Conservation (phyloP, 2,797 vertebrate genomes). For the Kryptopterus vitreolus region DNA sequence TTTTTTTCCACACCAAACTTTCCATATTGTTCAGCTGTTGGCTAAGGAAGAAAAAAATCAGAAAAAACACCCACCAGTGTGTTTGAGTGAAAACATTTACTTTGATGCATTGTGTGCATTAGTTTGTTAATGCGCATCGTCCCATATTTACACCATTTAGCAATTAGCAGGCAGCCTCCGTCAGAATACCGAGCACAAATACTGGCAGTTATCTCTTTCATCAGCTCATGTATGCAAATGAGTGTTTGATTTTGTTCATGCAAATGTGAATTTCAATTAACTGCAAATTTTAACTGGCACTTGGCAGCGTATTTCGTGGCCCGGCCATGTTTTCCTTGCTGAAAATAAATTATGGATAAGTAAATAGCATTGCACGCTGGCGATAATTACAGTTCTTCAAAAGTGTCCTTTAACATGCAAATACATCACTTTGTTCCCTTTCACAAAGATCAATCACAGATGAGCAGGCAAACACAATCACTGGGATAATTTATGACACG, state of each 20-base stretch:
- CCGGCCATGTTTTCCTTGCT: constrained; percentile 72
- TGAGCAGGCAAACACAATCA: constrained; percentile 77
- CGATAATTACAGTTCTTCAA: constrained; percentile 73
- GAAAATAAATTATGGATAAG: constrained; percentile 80
- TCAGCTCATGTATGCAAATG: constrained; percentile 81
- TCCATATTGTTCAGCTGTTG: constrained; percentile 42
- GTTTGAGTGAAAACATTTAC: constrained; percentile 59
- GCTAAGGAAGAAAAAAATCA: constrained; percentile 34
- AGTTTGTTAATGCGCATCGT: constrained; percentile 66
- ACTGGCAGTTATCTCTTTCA: constrained; percentile 78
- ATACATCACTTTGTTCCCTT: constrained; percentile 76
- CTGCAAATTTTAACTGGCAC: constrained; percentile 66
- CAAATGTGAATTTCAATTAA: constrained; percentile 85
- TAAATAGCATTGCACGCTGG: constrained; percentile 77
- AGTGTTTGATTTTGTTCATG: constrained; percentile 81
- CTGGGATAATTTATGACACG: constrained; percentile 70
- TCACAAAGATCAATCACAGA: constrained; percentile 78
- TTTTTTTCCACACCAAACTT: background rate
- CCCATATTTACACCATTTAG: constrained; percentile 74
- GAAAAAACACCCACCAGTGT: constrained; percentile 44
- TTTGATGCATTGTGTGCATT: constrained; percentile 62
- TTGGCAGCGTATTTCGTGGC: constrained; percentile 68
- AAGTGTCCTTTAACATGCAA: constrained; percentile 77
- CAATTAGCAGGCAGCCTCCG: constrained; percentile 71
- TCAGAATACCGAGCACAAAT: constrained; percentile 77